Evolutionary conservation across 2,888 invertebrate genomes (phyloP).

Genomic region (Leucophenga montana): DNA sequence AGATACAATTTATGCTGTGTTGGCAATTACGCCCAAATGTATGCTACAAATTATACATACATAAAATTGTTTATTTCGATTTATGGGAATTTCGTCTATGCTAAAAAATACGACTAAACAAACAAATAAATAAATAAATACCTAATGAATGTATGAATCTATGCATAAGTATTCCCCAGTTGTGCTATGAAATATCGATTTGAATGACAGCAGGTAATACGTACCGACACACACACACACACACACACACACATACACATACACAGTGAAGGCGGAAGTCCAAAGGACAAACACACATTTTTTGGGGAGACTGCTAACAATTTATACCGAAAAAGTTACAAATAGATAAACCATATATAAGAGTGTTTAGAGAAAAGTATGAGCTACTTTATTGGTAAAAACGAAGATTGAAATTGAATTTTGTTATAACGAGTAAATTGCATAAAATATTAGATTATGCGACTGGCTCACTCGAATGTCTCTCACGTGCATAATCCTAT

Average conservation of each 20-base stretch:
- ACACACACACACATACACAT: not conserved
- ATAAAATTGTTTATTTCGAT: not conserved
- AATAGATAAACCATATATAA: too few species aligned
- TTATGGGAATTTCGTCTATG: not conserved
- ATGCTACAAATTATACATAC: constrained; percentile 6
- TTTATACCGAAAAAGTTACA: too few species aligned
- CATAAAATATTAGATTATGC: constrained; percentile 22
- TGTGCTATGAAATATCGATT: not conserved
- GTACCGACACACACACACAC: not conserved
- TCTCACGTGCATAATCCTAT: too few species aligned
- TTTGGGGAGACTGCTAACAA: too few species aligned
- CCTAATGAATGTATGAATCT: not conserved
- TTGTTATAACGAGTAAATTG: constrained; percentile 18
- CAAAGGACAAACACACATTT: too few species aligned
- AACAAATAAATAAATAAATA: constrained; percentile 8
- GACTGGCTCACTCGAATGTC: not conserved
- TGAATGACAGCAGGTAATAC: constrained; percentile 6
- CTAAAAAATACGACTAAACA: not conserved
- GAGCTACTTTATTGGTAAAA: too few species aligned
- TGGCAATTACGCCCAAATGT: not conserved
- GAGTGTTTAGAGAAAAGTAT: too few species aligned
- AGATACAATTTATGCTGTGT: not conserved
- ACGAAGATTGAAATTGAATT: too few species aligned
- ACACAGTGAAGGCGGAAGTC: not conserved
- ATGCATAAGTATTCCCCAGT: constrained; percentile 13